Evolutionary conservation across 2,888 invertebrate species (phyloP), one percentile per base, ranked within the genome.

Genomic region (Drosophila atroscutellata): DNA sequence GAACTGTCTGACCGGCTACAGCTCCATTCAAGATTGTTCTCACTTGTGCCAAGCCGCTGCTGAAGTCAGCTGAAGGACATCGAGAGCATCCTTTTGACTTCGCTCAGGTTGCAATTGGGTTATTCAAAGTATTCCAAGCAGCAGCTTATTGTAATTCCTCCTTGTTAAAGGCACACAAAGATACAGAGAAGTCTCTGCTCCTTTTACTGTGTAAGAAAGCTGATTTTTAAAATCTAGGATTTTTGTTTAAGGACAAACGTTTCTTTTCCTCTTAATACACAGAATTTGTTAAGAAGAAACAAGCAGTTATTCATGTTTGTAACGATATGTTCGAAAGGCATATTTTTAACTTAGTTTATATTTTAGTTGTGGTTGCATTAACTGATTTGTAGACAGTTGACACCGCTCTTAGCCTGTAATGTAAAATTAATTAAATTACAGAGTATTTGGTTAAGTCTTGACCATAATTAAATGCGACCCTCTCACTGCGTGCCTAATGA

Each of bases 121-220:
- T 77, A 71, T 81, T 85, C 73, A 73, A 82, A 77, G 80, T 76
- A 86, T 80, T 72, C 52, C 65, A 72, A 77, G 74, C 63, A 61
- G 58, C 66, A 67, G 77, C 69, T 80, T 75, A 72, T 75, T 72
- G 62, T 72, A 80, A 82, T 72, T 71, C 70, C 54, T 58, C 36
- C 58, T 55, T 64, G 72, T 81, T 55, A 60, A 52, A 47, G 1
- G 6, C 30, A 18, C 42, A 26, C 26, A 58, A 32, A 49, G 49
- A 18, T 49, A 24, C 57, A 55, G 49, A 49, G n/a, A 26, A 18
- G 3, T 28, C 26, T 6, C 11, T 13, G 26, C 28, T 49, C 49
- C 26, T 1, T 11, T 28, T 11, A 24, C 45, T 8, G 18, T 49
- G 26, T 28, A 18, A 6, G 26, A 1, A 28, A 49, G 9, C 3